Conservation (phyloP, 2,797 vertebrate species). For the Rhinatrema bivittatum region DNA sequence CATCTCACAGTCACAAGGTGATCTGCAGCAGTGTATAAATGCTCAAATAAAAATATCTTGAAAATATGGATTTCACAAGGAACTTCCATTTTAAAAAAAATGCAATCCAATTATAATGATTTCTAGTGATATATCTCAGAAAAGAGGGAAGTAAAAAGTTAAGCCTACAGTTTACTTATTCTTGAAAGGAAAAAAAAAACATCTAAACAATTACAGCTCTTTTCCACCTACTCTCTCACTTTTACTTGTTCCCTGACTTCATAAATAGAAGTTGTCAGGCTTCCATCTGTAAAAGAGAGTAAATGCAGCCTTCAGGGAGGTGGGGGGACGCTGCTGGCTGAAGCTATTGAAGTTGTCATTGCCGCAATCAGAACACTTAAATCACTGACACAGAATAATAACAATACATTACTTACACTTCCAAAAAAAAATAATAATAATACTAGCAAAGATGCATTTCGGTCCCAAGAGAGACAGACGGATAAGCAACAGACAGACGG, state of each 20-base stretch:
- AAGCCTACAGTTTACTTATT: constrained; percentile 15
- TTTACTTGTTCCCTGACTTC: constrained; percentile 37
- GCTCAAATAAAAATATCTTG: too few species aligned
- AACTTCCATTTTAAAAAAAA: too few species aligned
- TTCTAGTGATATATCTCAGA: constrained; percentile 12
- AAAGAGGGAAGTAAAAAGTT: constrained; percentile 15
- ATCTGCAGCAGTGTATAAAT: too few species aligned
- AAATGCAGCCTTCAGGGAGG: constrained; percentile 30
- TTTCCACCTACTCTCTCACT: constrained; percentile 29
- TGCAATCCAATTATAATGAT: too few species aligned
- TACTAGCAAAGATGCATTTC: constrained; percentile 36
- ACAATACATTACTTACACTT: constrained; percentile 27
- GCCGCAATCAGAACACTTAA: constrained; percentile 52
- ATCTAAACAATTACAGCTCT: constrained; percentile 33
- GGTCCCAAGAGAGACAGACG: constrained; percentile 7
- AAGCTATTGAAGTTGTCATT: constrained; percentile 61
- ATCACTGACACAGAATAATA: constrained; percentile 55
- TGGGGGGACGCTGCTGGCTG: constrained; percentile 39
- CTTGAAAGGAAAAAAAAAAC: constrained; percentile 17
- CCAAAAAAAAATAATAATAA: constrained; percentile 36
- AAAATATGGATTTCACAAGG: too few species aligned
- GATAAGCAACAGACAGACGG: background rate
- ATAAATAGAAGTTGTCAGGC: constrained; percentile 37
- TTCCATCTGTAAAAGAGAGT: constrained; percentile 24
- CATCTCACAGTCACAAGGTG: too few species aligned